phyloP scores from a whole-genome alignment of 2,797 vertebrate genomes.

The Xiphorhynchus erythropygius region DNA sequence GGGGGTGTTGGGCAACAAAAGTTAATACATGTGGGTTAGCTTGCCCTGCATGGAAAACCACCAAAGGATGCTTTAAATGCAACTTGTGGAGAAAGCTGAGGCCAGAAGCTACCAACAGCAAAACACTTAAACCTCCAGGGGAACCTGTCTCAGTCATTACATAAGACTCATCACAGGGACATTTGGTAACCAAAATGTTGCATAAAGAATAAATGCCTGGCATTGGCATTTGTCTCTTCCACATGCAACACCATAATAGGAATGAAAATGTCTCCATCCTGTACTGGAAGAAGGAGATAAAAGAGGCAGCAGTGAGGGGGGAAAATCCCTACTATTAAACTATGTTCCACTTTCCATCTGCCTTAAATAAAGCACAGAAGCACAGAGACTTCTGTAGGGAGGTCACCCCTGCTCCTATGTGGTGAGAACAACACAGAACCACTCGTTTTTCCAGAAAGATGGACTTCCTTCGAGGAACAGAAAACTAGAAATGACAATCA shows the following conservation, averaged over 20 bases:
- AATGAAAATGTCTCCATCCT: neutral
- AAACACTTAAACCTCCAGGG: neutral
- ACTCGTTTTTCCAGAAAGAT: neutral
- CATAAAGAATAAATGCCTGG: neutral
- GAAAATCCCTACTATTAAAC: neutral
- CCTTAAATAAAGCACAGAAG: neutral
- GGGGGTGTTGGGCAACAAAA: neutral
- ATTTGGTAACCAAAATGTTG: neutral
- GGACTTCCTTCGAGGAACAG: conserved; percentile 4
- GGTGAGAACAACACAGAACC: neutral
- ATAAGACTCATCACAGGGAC: neutral
- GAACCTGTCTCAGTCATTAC: neutral
- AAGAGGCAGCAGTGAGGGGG: neutral
- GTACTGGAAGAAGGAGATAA: neutral
- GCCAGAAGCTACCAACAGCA: neutral
- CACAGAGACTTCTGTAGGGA: neutral
- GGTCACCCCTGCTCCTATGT: neutral
- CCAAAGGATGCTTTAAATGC: neutral
- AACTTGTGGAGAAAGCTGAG: neutral
- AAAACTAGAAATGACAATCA: neutral
- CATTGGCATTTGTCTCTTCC: neutral
- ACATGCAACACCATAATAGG: neutral
- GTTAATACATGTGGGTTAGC: neutral
- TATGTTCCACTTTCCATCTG: neutral
- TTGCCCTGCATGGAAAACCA: neutral